Evolutionary conservation across 1,140 invertebrate genomes (phyloP).

Genomic region (Zaprionus lachaisei): DNA sequence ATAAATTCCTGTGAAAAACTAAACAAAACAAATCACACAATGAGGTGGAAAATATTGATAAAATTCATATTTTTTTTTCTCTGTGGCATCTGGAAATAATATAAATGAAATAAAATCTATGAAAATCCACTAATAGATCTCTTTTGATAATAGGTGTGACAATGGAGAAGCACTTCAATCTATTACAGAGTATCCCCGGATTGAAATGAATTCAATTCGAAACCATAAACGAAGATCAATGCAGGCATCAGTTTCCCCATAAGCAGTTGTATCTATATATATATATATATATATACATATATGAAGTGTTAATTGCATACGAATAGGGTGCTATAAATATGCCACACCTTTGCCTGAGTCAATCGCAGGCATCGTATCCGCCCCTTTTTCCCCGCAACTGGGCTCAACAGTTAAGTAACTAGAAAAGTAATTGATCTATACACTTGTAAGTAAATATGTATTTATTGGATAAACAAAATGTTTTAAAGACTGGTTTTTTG

Average conservation of each 20-base stretch:
- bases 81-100: conserved; percentile 24
- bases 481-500: conserved; percentile 83
- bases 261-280: conserved; percentile 11
- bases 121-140: conserved; percentile 1
- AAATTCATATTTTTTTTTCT: conserved; percentile 33
- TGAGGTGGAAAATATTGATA: conserved; percentile 10
- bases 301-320: conserved; percentile 15
- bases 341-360: conserved; percentile 14
- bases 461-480: conserved; percentile 59
- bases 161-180: conserved; percentile 1
- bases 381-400: conserved; percentile 7
- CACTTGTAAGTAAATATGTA: conserved; percentile 44
- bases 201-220: not conserved
- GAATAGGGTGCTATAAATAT: conserved; percentile 30
- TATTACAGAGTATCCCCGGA: not conserved
- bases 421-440: conserved; percentile 26
- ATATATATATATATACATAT: no score
- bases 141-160: conserved; percentile 2
- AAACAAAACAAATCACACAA: conserved; percentile 35
- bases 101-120: not conserved
- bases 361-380: not conserved
- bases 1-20: conserved; percentile 56
- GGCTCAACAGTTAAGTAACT: conserved; percentile 25
- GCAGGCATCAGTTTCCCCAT: conserved; percentile 13
- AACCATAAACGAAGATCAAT: conserved; percentile 1